phyloP scores from a whole-genome alignment of 2,113 vertebrate species.

The Sarotherodon lohbergeri region DNA sequence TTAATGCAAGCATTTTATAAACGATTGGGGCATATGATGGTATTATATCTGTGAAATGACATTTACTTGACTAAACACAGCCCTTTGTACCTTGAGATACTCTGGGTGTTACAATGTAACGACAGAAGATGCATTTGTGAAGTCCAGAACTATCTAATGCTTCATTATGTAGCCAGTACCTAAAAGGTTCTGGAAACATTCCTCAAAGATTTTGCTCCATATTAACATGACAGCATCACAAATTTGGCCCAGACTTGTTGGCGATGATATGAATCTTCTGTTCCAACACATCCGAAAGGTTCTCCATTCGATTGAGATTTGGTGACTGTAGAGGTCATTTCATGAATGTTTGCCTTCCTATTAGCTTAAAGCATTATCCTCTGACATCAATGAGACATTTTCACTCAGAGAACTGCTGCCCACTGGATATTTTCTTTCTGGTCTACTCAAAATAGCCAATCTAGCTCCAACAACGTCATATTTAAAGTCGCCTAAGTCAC shows the following conservation, averaged over 20 bases:
- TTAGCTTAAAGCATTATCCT: not conserved
- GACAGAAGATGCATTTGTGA: not conserved
- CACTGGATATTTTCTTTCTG: not conserved
- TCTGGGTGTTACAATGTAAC: not conserved
- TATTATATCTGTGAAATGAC: not conserved
- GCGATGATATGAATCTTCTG: not conserved
- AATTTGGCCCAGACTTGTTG: not conserved
- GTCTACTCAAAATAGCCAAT: not conserved
- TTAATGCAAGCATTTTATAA: not conserved
- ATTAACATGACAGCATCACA: not conserved
- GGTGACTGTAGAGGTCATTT: not conserved
- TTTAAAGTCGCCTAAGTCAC: fast-evolving
- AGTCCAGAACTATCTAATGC: not conserved
- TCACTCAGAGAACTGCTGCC: not conserved
- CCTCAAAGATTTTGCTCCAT: not conserved
- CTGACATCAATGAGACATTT: not conserved
- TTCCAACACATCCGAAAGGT: fast-evolving
- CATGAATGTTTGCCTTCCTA: not conserved
- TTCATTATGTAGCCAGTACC: not conserved
- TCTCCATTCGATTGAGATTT: not conserved
- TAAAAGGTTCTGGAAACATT: not conserved
- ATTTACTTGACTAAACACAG: not conserved
- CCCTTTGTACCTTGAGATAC: fast-evolving
- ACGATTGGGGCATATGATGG: not conserved
- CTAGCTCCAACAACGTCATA: not conserved